These are phyloP conservation scores for Rhogogaster chlorosoma DNA, from an alignment of 2,888 invertebrate species.

Conservation along the genomic window DNA sequence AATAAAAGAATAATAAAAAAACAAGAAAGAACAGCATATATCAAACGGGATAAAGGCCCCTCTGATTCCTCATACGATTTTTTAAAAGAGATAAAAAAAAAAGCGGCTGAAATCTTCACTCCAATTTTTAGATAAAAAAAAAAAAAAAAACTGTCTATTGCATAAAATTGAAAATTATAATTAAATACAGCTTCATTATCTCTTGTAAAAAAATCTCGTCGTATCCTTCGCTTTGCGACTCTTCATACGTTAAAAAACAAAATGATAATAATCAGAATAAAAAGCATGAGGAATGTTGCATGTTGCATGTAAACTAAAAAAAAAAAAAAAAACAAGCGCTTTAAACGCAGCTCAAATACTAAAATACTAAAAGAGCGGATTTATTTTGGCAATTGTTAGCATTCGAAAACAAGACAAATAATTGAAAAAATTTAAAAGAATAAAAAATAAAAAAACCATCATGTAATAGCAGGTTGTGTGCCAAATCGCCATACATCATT, in stretches of 20 bases:
- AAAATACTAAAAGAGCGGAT: conserved; percentile 42
- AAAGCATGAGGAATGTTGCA: conserved; percentile 44
- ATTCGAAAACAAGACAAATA: not conserved
- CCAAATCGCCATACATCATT: not conserved
- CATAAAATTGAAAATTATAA: not conserved
- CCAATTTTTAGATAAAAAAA: not conserved
- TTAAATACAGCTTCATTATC: not conserved
- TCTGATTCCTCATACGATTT: not conserved
- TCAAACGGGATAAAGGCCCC: conserved; percentile 15
- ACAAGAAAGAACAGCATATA: not conserved
- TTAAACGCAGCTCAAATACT: conserved; percentile 31
- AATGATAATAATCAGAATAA: conserved; percentile 23
- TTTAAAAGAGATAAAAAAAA: not conserved
- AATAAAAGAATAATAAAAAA: no score
- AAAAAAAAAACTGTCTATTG: not conserved
- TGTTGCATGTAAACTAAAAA: not conserved
- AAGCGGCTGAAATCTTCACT: not conserved
- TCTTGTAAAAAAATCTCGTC: conserved; percentile 27
- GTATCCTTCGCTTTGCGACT: conserved; percentile 26
- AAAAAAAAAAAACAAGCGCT: conserved; percentile 6
- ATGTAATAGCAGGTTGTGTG: conserved; percentile 16
- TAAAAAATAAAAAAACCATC: not conserved
- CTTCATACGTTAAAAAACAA: not conserved
- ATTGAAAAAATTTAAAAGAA: not conserved
- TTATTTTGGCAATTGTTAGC: conserved; percentile 21